These are phyloP conservation scores for Colletes latitarsis DNA, from an alignment of 1,140 invertebrate species.

Conservation along the genomic window DNA sequence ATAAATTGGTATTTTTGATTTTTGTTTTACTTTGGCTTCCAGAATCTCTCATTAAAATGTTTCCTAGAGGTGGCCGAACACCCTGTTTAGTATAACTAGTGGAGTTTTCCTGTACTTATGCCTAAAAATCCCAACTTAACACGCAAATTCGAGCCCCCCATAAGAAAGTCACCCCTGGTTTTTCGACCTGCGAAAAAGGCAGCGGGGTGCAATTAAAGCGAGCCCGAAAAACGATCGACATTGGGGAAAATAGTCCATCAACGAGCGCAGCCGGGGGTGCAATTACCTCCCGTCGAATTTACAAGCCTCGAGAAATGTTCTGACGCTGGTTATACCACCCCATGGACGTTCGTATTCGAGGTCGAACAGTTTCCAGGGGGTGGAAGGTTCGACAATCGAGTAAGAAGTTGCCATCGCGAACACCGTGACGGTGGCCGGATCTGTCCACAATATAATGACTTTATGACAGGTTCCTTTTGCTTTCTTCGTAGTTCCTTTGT, in stretches of 20 bases:
- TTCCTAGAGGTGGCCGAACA: too few species aligned
- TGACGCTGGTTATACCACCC: not conserved
- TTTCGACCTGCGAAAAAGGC: not conserved
- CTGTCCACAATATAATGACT: conserved; percentile 64
- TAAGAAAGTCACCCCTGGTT: not conserved
- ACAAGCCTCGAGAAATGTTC: not conserved
- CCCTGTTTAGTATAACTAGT: too few species aligned
- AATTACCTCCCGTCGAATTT: not conserved
- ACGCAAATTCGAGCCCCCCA: too few species aligned
- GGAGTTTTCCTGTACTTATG: too few species aligned
- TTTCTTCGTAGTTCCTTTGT: not conserved
- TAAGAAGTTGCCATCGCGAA: not conserved
- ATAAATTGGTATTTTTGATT: too few species aligned
- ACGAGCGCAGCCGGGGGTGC: not conserved
- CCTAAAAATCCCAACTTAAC: not conserved
- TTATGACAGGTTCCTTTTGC: conserved; percentile 46
- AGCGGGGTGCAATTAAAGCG: not conserved
- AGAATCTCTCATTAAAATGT: too few species aligned
- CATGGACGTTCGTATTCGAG: not conserved
- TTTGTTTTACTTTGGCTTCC: too few species aligned
- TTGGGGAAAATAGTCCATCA: not conserved
- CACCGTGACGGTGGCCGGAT: conserved; percentile 50
- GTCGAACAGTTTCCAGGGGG: not conserved
- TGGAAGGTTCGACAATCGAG: too few species aligned
- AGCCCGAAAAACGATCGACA: not conserved